Evolutionary conservation across 2,797 vertebrate species (phyloP).

Genomic region (Syngnathus rostellatus): DNA sequence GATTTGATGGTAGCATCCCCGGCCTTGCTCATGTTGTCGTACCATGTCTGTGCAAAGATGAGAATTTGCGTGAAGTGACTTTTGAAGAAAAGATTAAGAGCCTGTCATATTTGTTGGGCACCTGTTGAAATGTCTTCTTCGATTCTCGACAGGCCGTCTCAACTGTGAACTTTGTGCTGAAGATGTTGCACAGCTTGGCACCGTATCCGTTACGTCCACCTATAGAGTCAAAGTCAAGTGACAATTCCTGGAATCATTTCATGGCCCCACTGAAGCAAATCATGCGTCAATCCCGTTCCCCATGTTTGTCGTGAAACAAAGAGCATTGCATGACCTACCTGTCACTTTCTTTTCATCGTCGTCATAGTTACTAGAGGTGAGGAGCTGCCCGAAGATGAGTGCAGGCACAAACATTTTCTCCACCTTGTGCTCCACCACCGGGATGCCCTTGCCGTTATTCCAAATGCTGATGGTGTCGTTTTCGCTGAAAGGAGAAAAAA

Average conservation of each 20-base stretch:
- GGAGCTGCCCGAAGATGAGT: slow-evolving; percentile 95
- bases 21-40: slow-evolving; percentile 83
- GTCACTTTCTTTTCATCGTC: slow-evolving; percentile 97
- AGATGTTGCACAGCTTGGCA: slow-evolving; percentile 98
- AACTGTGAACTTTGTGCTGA: slow-evolving; percentile 94
- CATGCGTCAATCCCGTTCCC: not conserved
- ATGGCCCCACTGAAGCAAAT: not conserved
- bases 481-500: slow-evolving; percentile 67
- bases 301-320: not conserved
- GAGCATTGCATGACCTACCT: slow-evolving; percentile 60
- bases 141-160: slow-evolving; percentile 90
- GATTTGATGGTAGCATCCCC: slow-evolving; percentile 74
- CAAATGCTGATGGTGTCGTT: slow-evolving; percentile 91
- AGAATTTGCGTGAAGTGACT: not conserved
- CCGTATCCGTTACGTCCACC: slow-evolving; percentile 98
- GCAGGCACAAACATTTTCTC: slow-evolving; percentile 95
- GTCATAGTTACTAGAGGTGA: slow-evolving; percentile 96
- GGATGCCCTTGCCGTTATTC: slow-evolving; percentile 98
- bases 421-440: slow-evolving; percentile 94
- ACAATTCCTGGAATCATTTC: not conserved
- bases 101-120: slow-evolving; percentile 22
- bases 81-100: not conserved
- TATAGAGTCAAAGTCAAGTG: slow-evolving; percentile 36
- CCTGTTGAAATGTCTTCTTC: slow-evolving; percentile 87
- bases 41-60: slow-evolving; percentile 77